A percentile compares a stretch with the other conserved stretches of the same genome.
Conservation (phyloP, 2,797 vertebrate species). For the Pseudochirops cupreus region DNA sequence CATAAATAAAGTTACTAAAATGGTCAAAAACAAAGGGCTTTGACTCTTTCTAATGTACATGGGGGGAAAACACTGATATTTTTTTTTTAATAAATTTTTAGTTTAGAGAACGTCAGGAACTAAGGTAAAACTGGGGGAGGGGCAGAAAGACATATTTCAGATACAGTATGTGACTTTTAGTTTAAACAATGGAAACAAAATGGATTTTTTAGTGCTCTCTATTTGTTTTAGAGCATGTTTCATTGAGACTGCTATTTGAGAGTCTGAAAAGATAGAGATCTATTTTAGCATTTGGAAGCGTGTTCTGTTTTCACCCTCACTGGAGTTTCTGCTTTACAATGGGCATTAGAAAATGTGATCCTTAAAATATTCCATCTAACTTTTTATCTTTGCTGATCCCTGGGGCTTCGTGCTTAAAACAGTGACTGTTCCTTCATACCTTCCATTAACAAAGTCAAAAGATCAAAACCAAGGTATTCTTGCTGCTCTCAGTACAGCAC, state of each 20-base stretch:
- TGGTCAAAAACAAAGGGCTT: constrained; percentile 52
- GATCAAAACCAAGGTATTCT: constrained; percentile 36
- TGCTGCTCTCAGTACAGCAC: constrained; percentile 36
- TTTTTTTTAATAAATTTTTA: constrained; percentile 24
- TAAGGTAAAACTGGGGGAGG: constrained; percentile 61
- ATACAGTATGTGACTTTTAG: constrained; percentile 66
- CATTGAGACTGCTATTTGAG: constrained; percentile 68
- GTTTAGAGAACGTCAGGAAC: constrained; percentile 42
- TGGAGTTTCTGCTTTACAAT: constrained; percentile 54
- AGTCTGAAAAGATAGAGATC: constrained; percentile 74
- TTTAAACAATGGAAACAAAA: constrained; percentile 78
- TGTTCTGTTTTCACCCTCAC: constrained; percentile 56
- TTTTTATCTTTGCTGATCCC: constrained; percentile 66
- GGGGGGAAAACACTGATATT: constrained; percentile 12
- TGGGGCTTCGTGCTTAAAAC: constrained; percentile 25
- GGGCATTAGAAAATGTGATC: constrained; percentile 64
- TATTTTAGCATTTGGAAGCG: constrained; percentile 66
- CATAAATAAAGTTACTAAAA: constrained; percentile 36
- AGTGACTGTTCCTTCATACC: constrained; percentile 54
- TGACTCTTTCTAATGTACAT: constrained; percentile 8
- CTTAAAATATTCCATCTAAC: constrained; percentile 69
- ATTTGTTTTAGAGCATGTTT: constrained; percentile 78
- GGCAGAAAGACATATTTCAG: constrained; percentile 68
- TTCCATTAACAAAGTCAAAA: constrained; percentile 60
- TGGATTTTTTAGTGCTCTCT: constrained; percentile 76